Base-by-base conservation (phyloP, 2,888 invertebrate species). In the Andrena trimmerana region DNA sequence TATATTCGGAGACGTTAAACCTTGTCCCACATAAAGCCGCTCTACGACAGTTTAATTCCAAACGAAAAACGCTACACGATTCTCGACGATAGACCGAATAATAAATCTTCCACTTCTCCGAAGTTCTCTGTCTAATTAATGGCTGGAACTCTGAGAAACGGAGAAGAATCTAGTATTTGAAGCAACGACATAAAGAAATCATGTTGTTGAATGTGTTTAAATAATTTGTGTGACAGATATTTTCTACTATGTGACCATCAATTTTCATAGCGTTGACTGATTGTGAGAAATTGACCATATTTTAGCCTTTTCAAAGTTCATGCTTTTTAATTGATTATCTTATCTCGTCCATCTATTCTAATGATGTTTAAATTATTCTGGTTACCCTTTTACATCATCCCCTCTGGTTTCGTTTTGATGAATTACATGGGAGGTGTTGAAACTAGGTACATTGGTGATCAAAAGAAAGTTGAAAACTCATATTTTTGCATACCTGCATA, bases 91-190 rank as follows among this genome's bases (percentile, higher is more conserved):
- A 59, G 13, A 57, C 27, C 36, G 13, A 59, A 57, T 36, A 57
- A 69, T 59, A 69, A 69, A 69, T 69, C 69, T 57, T 42, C 10
- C 27, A 10, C 10, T 42, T 36, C 27, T 27, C 4, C 5, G 57
- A 27, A 69, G 57, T 69, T 27, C n/a, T 69, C 57, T 59, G 36
- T 36, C 24, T 57, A 57, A 69, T 57, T 69, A 69, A 57, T 29
- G 27, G 6, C 36, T 24, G 10, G 5, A 10, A 57, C 27, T 42
- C 8, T 16, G 7, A 31, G 13, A n/a, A 20, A 13, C 7, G 13
- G 42, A 42, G 42, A 42, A 42, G 4, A 42, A 60, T 60, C 31
- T 24, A n/a, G 60, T 60, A 29, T 29, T 59, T 16, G 59, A 27
- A 27, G 20, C 59, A 27, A 29, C 16, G 3, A 2, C 57, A 29